phyloP scores from a whole-genome alignment of 2,113 vertebrate species.

The Symphodus melops region DNA sequence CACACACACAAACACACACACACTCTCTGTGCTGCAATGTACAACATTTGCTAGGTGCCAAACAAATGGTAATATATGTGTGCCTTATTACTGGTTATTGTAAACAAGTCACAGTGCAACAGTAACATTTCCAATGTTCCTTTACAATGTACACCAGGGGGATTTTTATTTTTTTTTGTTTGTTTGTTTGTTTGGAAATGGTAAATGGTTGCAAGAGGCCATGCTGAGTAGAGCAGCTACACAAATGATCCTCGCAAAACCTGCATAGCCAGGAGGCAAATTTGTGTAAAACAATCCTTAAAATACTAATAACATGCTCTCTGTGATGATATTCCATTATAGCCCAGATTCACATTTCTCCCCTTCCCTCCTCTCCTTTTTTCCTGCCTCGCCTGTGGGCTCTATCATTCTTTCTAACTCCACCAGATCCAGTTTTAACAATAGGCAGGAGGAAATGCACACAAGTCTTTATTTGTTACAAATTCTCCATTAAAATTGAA shows the following conservation, averaged over 20 bases:
- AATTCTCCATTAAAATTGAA: conserved; percentile 48
- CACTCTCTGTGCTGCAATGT: conserved; percentile 18
- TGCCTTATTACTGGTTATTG: conserved; percentile 49
- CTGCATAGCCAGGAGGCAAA: conserved; percentile 38
- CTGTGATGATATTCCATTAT: conserved; percentile 53
- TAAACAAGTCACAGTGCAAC: conserved; percentile 51
- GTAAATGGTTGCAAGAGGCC: conserved; percentile 26
- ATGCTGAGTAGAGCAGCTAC: conserved; percentile 24
- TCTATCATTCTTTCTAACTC: conserved; percentile 39
- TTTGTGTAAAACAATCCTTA: conserved; percentile 50
- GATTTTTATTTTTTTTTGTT: not conserved
- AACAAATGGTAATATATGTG: conserved; percentile 60
- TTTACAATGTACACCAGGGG: not conserved
- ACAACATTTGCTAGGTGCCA: conserved; percentile 59
- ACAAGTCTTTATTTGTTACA: conserved; percentile 42
- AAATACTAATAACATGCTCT: conserved; percentile 52
- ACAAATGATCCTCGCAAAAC: conserved; percentile 14
- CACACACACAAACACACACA: too few species aligned
- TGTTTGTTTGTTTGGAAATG: conserved; percentile 13
- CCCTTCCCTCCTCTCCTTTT: conserved; percentile 4
- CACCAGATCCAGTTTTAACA: conserved; percentile 48
- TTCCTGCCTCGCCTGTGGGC: conserved; percentile 45
- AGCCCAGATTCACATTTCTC: conserved; percentile 43
- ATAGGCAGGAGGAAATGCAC: conserved; percentile 47
- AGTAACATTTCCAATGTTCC: conserved; percentile 14